These are phyloP conservation scores for Geotrypetes seraphini DNA, from an alignment of 2,797 vertebrate genomes.

Conservation along the genomic window DNA sequence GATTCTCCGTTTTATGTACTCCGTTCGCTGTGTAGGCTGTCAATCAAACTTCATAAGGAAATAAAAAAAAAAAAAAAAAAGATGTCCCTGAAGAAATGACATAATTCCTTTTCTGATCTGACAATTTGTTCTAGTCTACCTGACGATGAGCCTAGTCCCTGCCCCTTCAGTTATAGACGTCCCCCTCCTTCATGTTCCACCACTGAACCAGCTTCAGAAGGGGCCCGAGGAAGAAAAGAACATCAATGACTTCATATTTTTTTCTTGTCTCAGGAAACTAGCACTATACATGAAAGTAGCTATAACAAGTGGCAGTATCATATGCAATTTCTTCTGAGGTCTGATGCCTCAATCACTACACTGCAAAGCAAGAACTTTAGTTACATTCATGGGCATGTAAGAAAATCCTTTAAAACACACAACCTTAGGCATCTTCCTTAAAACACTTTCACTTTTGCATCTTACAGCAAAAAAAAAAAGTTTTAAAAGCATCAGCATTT, in stretches of 20 bases:
- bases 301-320: neutral
- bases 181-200: conserved; percentile 3
- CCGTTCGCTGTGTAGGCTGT: conserved; percentile 36
- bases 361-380: too few relatives aligned
- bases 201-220: conserved; percentile 17
- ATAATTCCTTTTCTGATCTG: conserved; percentile 51
- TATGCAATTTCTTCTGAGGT: conserved; percentile 1
- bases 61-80: conserved; percentile 32
- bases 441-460: too few relatives aligned
- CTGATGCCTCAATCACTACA: neutral
- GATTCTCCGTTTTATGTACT: conserved; percentile 54
- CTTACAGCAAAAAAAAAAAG: too few relatives aligned
- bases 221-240: conserved; percentile 20
- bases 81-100: conserved; percentile 53
- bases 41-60: conserved; percentile 52
- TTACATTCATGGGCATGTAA: neutral
- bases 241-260: neutral
- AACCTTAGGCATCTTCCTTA: too few relatives aligned
- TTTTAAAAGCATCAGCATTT: too few relatives aligned
- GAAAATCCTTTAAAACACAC: conserved; percentile 1
- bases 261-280: conserved; percentile 17
- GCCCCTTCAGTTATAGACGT: conserved; percentile 12
- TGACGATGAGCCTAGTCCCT: conserved; percentile 14
- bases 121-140: conserved; percentile 46
- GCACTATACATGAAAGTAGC: conserved; percentile 14